These are phyloP conservation scores for Ochlodes sylvanus DNA, from an alignment of 2,888 invertebrate species.

Conservation along the genomic window DNA sequence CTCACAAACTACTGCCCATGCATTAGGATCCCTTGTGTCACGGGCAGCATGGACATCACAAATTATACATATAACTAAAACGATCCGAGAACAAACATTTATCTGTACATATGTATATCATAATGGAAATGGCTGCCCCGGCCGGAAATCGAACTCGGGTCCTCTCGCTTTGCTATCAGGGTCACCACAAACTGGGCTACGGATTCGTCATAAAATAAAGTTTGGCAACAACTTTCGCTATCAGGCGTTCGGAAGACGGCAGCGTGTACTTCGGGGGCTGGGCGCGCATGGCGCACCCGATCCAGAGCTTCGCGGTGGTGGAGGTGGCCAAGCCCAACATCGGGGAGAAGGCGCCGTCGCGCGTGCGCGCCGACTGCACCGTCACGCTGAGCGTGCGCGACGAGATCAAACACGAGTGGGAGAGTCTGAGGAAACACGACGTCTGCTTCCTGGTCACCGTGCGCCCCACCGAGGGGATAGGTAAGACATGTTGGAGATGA, in stretches of 20 bases:
- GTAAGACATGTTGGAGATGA: constrained; percentile 67
- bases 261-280: constrained; percentile 97
- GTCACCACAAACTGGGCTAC: no score
- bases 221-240: no score
- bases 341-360: constrained; percentile 97
- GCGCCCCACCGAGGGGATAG: constrained; percentile 92
- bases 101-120: no score
- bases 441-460: constrained; percentile 98
- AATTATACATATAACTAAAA: no score
- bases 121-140: no score
- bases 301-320: constrained; percentile 96
- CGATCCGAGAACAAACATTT: no score
- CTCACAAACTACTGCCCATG: no score
- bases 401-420: constrained; percentile 98
- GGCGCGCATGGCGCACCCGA: constrained; percentile 99
- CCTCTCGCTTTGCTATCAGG: no score
- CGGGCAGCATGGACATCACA: no score
- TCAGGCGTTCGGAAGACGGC: constrained; percentile 93
- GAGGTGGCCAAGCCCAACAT: constrained; percentile 97
- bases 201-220: no score
- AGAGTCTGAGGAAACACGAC: constrained; percentile 97
- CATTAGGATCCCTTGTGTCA: no score
- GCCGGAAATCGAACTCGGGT: no score
- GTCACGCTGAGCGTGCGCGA: constrained; percentile 95
- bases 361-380: constrained; percentile 97